These are phyloP conservation scores for Pipistrellus nathusii DNA, from an alignment of 2,797 vertebrate genomes.

Conservation along the genomic window DNA sequence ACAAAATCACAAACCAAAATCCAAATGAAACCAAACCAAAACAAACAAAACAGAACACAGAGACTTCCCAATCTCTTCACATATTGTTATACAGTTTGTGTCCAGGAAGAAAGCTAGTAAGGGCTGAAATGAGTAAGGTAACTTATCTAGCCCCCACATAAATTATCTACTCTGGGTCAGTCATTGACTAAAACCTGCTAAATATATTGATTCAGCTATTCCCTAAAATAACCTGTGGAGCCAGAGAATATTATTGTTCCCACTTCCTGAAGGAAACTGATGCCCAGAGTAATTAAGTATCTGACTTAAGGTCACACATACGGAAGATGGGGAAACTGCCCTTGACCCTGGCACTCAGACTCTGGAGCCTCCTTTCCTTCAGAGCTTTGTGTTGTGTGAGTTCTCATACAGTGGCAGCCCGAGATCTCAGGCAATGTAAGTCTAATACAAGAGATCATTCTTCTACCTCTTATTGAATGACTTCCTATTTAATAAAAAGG, in stretches of 20 bases:
- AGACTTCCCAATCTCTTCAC: background rate
- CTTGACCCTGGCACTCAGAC: background rate
- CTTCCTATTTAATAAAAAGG: background rate
- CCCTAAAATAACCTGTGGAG: background rate
- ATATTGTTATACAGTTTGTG: background rate
- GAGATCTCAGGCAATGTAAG: background rate
- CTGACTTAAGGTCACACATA: background rate
- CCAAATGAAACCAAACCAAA: background rate
- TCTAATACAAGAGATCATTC: background rate
- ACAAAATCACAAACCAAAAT: background rate
- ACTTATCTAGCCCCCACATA: background rate
- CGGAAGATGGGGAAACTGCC: accelerated
- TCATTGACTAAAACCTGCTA: background rate
- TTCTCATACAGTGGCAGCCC: background rate
- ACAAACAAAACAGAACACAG: background rate
- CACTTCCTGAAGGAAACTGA: background rate
- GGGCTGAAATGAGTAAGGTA: background rate
- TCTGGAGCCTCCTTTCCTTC: background rate
- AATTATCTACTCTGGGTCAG: background rate
- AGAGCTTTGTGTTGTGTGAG: background rate
- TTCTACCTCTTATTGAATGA: background rate
- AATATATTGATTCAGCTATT: background rate
- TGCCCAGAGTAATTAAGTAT: background rate
- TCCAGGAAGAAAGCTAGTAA: background rate
- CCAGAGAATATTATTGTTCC: background rate